phyloP scores from a whole-genome alignment of 1,140 invertebrate species.

The Cecropterus lyciades region DNA sequence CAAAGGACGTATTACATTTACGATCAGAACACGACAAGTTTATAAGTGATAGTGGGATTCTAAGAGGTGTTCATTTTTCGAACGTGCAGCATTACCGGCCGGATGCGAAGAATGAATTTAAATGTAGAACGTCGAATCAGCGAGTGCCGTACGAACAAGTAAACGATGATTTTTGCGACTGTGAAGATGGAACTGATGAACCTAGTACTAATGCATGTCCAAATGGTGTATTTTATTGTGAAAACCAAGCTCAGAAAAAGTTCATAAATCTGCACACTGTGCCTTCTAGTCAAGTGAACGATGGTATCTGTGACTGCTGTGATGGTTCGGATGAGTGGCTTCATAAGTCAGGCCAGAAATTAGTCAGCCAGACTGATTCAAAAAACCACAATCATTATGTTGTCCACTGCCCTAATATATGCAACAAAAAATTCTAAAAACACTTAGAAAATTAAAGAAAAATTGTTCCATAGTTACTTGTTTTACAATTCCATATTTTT shows the following conservation, averaged over 20 bases:
- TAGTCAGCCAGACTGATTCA: constrained; percentile 58
- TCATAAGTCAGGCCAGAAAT: constrained; percentile 41
- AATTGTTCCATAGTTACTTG: background rate
- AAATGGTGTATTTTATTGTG: constrained; percentile 92
- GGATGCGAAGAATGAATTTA: constrained; percentile 62
- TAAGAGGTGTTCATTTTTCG: constrained; percentile 65
- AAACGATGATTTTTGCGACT: constrained; percentile 98
- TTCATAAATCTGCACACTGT: constrained; percentile 69
- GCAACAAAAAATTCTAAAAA: constrained; percentile 31
- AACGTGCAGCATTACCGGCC: constrained; percentile 64
- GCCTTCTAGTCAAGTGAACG: constrained; percentile 91
- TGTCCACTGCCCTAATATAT: constrained; percentile 58
- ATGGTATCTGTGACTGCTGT: constrained; percentile 97
- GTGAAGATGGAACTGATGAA: constrained; percentile 94
- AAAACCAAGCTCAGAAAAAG: constrained; percentile 80
- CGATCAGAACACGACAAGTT: constrained; percentile 65
- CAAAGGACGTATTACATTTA: constrained; percentile 52
- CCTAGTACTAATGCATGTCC: constrained; percentile 95
- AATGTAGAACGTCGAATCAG: constrained; percentile 62
- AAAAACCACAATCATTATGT: constrained; percentile 63
- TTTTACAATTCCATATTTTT: background rate
- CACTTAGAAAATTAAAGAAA: background rate
- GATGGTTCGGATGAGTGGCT: constrained; percentile 92
- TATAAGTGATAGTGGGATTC: constrained; percentile 68
- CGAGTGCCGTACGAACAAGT: constrained; percentile 85